Conservation (phyloP, 2,797 vertebrate genomes). For the Zalophus californianus region DNA sequence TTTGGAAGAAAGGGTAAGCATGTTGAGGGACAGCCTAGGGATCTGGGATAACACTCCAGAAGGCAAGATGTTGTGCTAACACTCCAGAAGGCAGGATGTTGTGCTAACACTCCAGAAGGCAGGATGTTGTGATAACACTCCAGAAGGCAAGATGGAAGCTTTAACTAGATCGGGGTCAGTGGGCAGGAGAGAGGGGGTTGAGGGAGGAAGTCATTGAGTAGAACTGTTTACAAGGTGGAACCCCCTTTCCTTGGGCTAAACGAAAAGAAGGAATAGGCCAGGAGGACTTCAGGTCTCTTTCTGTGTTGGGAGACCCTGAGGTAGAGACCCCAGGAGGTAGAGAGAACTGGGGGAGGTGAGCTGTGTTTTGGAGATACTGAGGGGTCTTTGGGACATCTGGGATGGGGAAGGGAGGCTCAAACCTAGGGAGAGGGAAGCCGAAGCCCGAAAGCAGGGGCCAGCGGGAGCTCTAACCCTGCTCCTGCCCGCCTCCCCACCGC, state of each 20-base stretch:
- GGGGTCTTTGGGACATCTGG: not conserved
- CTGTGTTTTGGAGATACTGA: not conserved
- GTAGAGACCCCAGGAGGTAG: not conserved
- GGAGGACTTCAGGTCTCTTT: not conserved
- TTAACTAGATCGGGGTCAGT: not conserved
- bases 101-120: not conserved
- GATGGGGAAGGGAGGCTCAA: not conserved
- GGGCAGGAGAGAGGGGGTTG: not conserved
- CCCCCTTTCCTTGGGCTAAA: not conserved
- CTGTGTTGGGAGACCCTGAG: not conserved
- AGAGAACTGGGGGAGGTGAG: not conserved
- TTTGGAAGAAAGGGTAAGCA: not conserved
- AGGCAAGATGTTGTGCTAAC: not conserved
- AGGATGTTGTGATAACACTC: not conserved
- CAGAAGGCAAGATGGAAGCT: not conserved
- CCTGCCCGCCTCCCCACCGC: not conserved
- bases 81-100: not conserved
- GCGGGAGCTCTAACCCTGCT: not conserved
- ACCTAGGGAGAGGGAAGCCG: not conserved
- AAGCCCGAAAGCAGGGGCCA: not conserved
- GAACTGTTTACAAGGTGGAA: slow-evolving; percentile 6
- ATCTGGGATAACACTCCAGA: not conserved
- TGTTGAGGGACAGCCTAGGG: not conserved
- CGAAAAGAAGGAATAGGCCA: not conserved
- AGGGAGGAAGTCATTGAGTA: not conserved